These are phyloP conservation scores for human DNA, from an alignment of 2,113 vertebrate species.

Conservation along the genomic window GRCh38 chr5:85196501-85197000, in stretches of 20 bases:
- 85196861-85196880: neutral
- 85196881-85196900: neutral
- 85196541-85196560: neutral
- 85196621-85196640: neutral
- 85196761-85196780: neutral
- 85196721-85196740: neutral
- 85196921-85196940: neutral
- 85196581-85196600: neutral
- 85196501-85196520: neutral
- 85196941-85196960: neutral
- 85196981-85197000: no score
- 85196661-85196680: neutral
- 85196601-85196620: neutral
- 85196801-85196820: neutral
- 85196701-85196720: neutral
- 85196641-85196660: neutral
- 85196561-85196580: neutral
- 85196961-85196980: neutral
- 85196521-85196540: neutral
- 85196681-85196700: constrained; percentile 3
- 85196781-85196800: neutral
- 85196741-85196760: neutral
- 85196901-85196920: neutral
- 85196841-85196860: neutral
- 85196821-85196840: neutral